Base-by-base conservation (phyloP, 2,797 vertebrate species). In the Lateolabrax maculatus region DNA sequence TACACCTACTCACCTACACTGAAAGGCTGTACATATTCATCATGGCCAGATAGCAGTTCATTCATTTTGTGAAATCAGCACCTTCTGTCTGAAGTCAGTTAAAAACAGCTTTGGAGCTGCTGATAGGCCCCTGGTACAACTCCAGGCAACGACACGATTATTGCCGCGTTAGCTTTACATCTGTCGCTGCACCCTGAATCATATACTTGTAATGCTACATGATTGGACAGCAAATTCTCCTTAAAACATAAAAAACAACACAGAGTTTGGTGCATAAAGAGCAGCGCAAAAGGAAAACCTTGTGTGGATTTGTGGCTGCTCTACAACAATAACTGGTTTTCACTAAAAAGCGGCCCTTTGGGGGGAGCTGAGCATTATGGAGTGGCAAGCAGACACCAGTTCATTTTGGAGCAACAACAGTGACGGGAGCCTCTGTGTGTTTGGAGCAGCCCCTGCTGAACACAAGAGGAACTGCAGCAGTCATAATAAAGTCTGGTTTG, bases 361-460 rank as follows among this genome's bases (percentile, higher is more conserved):
- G 70, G 71, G n/a, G 41, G 63, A 75, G 53, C 21, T 27, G 44
- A 79, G 77, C 57, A n/a, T 75, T 77, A 49, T 36, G 56, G 62
- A 80, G 81, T 37, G 71, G 72, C 57, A 67, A 71, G 71, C 6
- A 76, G 64, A 79, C 64, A 56, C 36, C 0, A 66, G 84, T 79
- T 85, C 1, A 81, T 84, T 75, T 58, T 75, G 71, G 74, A 80
- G 83, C 84, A 60, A 60, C 58, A n/a, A 4, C 67, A 13, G 65
- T 9, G 61, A 71, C 44, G 65, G 63, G 15, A 55, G 58, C 31
- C 29, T 18, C 44, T 72, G 84, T 63, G 87, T 90, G 85, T 90
- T 89, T 84, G 83, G 44, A 90, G 89, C 84, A 78, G 29, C 89
- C 69, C 90, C 93, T 92, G 91, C 88, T 93, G 94, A 55, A 21